Percentiles rank a stretch among this genome's conserved stretches.
These are phyloP conservation scores for Leptinotarsa peninsularis DNA, from an alignment of 2,888 invertebrate species.

Conservation along the genomic window DNA sequence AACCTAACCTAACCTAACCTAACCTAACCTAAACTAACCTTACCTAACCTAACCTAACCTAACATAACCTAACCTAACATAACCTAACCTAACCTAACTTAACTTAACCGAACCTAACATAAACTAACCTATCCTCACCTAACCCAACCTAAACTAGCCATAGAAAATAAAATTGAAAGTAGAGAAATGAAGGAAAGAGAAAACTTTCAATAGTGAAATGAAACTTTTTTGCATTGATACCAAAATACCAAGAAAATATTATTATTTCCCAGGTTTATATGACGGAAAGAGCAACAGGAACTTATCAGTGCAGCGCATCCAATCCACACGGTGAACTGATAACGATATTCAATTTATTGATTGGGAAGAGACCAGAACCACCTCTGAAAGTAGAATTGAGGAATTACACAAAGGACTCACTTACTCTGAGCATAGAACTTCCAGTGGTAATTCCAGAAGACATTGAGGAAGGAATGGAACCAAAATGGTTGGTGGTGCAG, in stretches of 20 bases:
- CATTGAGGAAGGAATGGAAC: constrained; percentile 54
- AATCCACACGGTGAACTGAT: constrained; percentile 69
- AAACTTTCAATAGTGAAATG: too few species aligned
- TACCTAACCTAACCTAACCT: too few species aligned
- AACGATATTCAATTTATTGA: constrained; percentile 66
- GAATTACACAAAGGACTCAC: constrained; percentile 53
- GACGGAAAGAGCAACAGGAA: constrained; percentile 64
- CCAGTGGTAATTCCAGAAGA: constrained; percentile 51
- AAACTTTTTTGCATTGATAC: too few species aligned
- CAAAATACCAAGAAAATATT: too few species aligned
- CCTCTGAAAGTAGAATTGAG: constrained; percentile 61
- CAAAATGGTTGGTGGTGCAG: constrained; percentile 57
- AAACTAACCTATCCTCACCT: too few species aligned
- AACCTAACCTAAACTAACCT: not conserved
- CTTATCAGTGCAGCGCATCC: constrained; percentile 69
- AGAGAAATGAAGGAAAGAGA: too few species aligned
- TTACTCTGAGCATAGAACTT: constrained; percentile 57
- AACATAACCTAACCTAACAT: not conserved
- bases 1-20: not conserved
- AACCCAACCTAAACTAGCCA: too few species aligned
- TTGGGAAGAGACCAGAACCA: constrained; percentile 69
- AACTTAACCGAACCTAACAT: not conserved
- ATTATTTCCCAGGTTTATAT: constrained; percentile 59
- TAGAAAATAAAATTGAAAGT: too few species aligned
- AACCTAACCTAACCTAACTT: not conserved